Base-by-base conservation (phyloP, 2,888 invertebrate species). In the Cancer borealis region DNA sequence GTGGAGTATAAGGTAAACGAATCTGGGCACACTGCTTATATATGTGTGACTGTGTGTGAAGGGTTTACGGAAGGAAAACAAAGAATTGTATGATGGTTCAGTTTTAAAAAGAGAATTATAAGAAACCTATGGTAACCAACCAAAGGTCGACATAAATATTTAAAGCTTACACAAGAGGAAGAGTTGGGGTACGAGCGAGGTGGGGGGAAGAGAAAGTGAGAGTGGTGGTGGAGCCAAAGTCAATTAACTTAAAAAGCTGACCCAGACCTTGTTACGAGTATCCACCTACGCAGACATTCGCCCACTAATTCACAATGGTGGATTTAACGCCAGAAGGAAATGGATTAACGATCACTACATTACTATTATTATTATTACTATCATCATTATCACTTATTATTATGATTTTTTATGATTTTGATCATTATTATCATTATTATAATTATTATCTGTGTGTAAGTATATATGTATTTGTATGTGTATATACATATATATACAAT, bases 401-500 rank as follows among this genome's bases (percentile, higher is more conserved):
- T 73, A 21, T 26, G 8, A 39, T 66, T 26, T 26, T 26, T 26
- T 26, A n/a, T 73, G 8, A 26, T 5, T 10, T 8, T 73, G 12
- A 66, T 66, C 0, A 17, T 17, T 4, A 10, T 10, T 26, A 26
- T 26, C 10, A 6, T 26, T 73, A 21, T 26, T 26, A 39, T 66
- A n/a, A 8, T 26, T 26, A n/a, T 73, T 49, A 49, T 49, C 1
- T 49, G 12, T 49, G 12, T 49, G 12, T 49, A 49, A 12, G 49
- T 49, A 49, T 49, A 49, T 49, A 49, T 49, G 12, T 49, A 3
- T 49, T 0, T 49, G 46, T 46, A 26, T 90, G 26, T 90, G 26
- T 90, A 30, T 90, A 14, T 90, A 49, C 6, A 49, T 90, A 90
- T 49, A 90, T 90, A 90, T 49, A 90, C 49, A 90, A n/a, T 49